Conservation (phyloP, 2,888 invertebrate species). For the Chaetogeoica ovagalla region DNA sequence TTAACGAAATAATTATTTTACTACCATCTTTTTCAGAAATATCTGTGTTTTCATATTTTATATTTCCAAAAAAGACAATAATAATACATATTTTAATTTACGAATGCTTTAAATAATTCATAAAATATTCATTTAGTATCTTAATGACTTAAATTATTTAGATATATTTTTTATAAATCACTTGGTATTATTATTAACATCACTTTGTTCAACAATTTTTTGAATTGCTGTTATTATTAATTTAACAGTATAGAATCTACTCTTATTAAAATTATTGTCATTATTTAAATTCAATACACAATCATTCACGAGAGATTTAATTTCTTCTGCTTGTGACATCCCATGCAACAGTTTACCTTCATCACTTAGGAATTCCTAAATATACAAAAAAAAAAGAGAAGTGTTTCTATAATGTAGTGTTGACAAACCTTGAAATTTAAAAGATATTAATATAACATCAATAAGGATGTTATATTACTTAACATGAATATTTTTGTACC, state of each 20-base stretch:
- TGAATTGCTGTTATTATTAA: conserved; percentile 22
- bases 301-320: conserved; percentile 14
- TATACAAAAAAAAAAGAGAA: conserved; percentile 15
- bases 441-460: not conserved
- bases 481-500: not conserved
- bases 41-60: too few species aligned
- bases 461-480: not conserved
- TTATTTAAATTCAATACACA: conserved; percentile 12
- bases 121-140: too few species aligned
- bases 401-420: not conserved
- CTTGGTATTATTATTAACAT: too few species aligned
- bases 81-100: too few species aligned
- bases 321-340: conserved; percentile 2
- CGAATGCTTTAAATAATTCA: too few species aligned
- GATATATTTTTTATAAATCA: too few species aligned
- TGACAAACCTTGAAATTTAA: not conserved
- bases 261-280: not conserved
- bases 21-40: too few species aligned
- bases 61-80: too few species aligned
- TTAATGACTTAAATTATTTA: too few species aligned
- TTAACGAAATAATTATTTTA: too few species aligned
- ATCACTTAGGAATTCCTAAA: conserved; percentile 35
- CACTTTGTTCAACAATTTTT: not conserved
- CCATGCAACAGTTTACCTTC: conserved; percentile 9
- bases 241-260: conserved; percentile 36